Base-by-base conservation (phyloP, 2,797 vertebrate species). In the Lithobates pipiens region DNA sequence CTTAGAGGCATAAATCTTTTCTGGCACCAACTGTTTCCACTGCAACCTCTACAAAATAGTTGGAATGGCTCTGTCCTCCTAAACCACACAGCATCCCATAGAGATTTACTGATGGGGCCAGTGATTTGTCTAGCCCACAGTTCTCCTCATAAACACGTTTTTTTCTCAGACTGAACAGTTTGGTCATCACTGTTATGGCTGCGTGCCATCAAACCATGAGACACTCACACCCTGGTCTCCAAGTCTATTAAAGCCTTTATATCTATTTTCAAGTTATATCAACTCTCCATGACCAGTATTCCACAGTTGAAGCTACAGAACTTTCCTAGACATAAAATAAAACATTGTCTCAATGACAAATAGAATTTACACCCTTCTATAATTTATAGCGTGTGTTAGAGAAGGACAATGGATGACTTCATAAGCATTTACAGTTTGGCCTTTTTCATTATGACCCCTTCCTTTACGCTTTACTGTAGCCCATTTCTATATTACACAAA, bases 401-500 rank as follows among this genome's bases (percentile, higher is more conserved):
- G 18, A 36, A 36, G 83, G 34, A 85, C 83, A 78, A 78, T 79
- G 69, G 25, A 74, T 76, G 27, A 74, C 36, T 85, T 85, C 46
- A 85, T 85, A 65, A 32, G n/a, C 21, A 77, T 50, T 61, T 61
- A 72, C 50, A 61, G 69, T 82, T 57, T 73, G 69, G 73, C 50
- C 61, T 78, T 77, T 69, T 79, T 29, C 25, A 11, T n/a, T 34
- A n/a, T 80, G 29, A 54, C 78, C 78, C 46, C 65, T 29, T 67
- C 65, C 25, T 29, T 29, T 65, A 21, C 25, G 34, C 50, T 29
- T 79, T 32, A 34, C 76, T 85, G 69, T n/a, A 73, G 9, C 32
- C 11, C 13, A 42, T 71, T 77, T 32, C 11, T 13, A 44, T 5
- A 61, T 23, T 34, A 42, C 39, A 13, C 32, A 50, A 73, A 78